Base-by-base conservation (phyloP, 2,797 vertebrate genomes). In the Ctenopoma kingsleyae region DNA sequence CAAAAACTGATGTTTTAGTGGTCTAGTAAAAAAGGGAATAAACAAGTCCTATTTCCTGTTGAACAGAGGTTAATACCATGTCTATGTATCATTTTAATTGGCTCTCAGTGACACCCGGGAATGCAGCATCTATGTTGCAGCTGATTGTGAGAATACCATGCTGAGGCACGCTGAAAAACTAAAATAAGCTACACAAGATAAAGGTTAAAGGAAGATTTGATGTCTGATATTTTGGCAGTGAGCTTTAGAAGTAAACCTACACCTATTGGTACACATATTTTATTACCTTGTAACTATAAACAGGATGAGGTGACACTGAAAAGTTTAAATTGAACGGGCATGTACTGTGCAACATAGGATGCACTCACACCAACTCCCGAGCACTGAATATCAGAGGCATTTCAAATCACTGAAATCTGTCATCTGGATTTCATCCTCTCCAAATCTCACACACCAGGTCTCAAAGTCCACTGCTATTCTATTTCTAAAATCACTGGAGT, bases 31-130 rank as follows among this genome's bases (percentile, higher is more conserved):
- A 54, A 15, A 20, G 54, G 0, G n/a, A 36, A 50, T 36, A 66
- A 66, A 48, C 1, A 73, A 59, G 40, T 20, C 3, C 53, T 17
- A 35, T 13, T 57, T 77, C 50, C 70, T 69, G 41, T 49, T 2
- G 22, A 60, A 76, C 27, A 40, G 59, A 68, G 59, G 60, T 77
- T 71, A 77, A 72, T 25, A 60, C 46, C 36, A 35, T 13, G 22
- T 11, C 70, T 20, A 56, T 79, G 60, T 7, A 78, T 83, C 49
- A 78, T 56, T 65, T 51, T 71, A 74, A 71, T 71, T 68, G 57
- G 80, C 22, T 27, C 46, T 38, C 27, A 66, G 49, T 56, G 78
- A 78, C 58, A 58, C 13, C 52, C 16, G 66, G 59, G 66, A 79
- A 76, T 61, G 64, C 23, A 48, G 16, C 65, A 16, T 64, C 23